Base-by-base conservation (phyloP, 2,888 invertebrate genomes). In the Oligia latruncula region DNA sequence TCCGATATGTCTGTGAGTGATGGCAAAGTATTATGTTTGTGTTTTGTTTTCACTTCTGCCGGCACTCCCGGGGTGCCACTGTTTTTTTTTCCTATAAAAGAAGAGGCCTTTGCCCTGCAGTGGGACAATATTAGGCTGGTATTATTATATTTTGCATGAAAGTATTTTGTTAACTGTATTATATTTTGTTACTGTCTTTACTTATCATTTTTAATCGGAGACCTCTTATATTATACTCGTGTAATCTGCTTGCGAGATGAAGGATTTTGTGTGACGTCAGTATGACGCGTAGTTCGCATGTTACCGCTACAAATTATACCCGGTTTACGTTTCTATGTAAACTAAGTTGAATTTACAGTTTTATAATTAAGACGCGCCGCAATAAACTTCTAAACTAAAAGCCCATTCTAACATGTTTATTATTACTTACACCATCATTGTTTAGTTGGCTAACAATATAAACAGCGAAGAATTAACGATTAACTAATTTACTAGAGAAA, bases 401-500 rank as follows among this genome's bases (percentile, higher is more conserved):
- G 49, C n/a, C 74, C 58, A 5, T 43, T 71, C 52, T 49, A 79
- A 66, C 78, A 74, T 71, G 64, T 81, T 74, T 74, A 77, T 73
- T 79, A 79, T 78, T 58, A 80, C 72, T 80, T 58, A 80, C 74
- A 72, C 77, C 64, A 76, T 72, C 74, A 71, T 66, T 60, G 65
- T 85, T 81, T 49, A 77, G 68, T 71, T 67, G 35, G 67, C 60
- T 62, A 82, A 79, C 80, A 80, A 82, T 79, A 83, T 84, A 85
- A 74, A 80, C 72, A 65, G 76, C 67, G 40, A 43, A 58, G 78
- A 82, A 84, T 89, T 88, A 84, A 76, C 81, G 77, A 87, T 76
- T 82, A 74, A 87, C 83, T 79, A 88, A 89, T 82, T 85, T 82
- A 82, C 80, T 73, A 74, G 81, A 71, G 73, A 79, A 77, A 88